These are phyloP conservation scores for Pempheris klunzingeri DNA, from an alignment of 2,797 vertebrate genomes.

Conservation along the genomic window DNA sequence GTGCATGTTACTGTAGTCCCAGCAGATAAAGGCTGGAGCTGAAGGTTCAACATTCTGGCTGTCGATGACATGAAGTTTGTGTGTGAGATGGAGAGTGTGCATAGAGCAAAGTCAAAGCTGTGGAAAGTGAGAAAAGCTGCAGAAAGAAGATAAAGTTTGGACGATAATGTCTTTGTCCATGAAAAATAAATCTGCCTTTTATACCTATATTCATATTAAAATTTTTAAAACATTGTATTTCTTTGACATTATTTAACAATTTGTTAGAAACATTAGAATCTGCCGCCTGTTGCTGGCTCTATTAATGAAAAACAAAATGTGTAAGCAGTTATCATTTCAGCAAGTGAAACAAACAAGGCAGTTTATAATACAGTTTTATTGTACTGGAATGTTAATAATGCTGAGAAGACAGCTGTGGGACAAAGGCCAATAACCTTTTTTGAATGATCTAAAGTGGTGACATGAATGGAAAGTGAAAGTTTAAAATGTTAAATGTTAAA, in stretches of 20 bases:
- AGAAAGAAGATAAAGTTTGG: constrained; percentile 5
- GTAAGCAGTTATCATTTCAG: neutral
- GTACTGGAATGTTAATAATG: constrained; percentile 13
- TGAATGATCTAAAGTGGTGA: neutral
- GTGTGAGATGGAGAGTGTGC: neutral
- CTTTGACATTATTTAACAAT: neutral
- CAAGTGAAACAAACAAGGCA: neutral
- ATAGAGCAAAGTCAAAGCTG: neutral
- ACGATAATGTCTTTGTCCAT: neutral
- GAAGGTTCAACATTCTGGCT: constrained; percentile 18
- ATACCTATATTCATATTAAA: neutral
- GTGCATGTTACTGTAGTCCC: constrained; percentile 43
- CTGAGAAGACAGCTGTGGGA: neutral
- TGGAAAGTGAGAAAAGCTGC: constrained; percentile 9
- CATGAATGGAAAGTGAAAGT: constrained; percentile 22
- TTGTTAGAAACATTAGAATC: neutral
- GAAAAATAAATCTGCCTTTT: neutral
- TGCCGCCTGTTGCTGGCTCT: neutral
- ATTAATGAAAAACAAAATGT: neutral
- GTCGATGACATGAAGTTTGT: constrained; percentile 13
- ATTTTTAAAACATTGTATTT: neutral
- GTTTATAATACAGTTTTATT: neutral
- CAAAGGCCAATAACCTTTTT: neutral
- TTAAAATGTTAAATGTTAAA: neutral
- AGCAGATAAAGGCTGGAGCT: constrained; percentile 33